Evolutionary conservation across 1,140 invertebrate species (phyloP), one percentile per base, ranked within the genome.

Genomic region (Trachymyrmex septentrionalis): DNA sequence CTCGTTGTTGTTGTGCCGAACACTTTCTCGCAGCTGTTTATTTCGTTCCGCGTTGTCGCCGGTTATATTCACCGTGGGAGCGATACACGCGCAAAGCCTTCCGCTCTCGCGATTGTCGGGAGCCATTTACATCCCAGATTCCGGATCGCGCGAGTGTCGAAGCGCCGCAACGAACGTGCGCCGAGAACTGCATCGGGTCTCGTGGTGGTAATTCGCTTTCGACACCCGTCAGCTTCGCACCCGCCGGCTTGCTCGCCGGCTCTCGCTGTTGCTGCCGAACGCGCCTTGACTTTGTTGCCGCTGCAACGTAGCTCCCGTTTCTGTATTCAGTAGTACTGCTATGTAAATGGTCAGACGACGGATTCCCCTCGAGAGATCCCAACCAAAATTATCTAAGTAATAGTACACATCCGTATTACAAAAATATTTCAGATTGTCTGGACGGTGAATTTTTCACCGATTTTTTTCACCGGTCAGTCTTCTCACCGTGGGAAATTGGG

Each of bases 201-300:
- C 69, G 53, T 53, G 61, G 55, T 53, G 57, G 50, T 88, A 78
- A 89, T 89, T 77, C 67, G 67, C 85, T 89, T 75, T 66, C 55
- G 59, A 16, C 64, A 24, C 16, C 81, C n/a, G 81, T 66, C 86
- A 72, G 50, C 27, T 30, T 34, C 30, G 21, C 14, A 27, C 12
- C 30, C 2, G 30, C 30, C 5, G 30, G 55, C 21, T 38, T 34
- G 34, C 44, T 24, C 48, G 64, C 53, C 30, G 30, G n/a, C n/a
- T n/a, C n/a, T 21, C 6, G 53, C 27, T 19, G 12, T 44, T 27
- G 64, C n/a, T 30, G 14, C 27, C 61, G 61, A 44, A 10, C 21
- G n/a, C 53, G 53, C 78, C 38, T 59, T 59, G 80, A 82, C 50
- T 82, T 73, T 57, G 78, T 12, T 14, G 27, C 50, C 30, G 14